Base-by-base conservation (phyloP, 2,113 vertebrate genomes). In the Andinoacara biseriatus region DNA sequence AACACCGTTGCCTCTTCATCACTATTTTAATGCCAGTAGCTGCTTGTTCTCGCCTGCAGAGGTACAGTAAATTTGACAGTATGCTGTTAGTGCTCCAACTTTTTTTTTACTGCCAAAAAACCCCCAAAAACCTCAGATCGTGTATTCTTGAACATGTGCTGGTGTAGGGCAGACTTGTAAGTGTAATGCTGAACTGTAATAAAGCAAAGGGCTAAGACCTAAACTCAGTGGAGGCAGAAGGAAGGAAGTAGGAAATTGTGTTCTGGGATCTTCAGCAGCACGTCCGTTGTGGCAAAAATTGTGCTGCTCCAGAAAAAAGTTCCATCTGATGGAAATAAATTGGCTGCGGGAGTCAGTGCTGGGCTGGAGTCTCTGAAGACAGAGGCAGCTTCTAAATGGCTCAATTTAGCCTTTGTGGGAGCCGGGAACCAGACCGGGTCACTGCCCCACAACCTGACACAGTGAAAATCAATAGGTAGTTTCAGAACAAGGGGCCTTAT, bases 391-490 rank as follows among this genome's bases (percentile, higher is more conserved):
- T 95, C 92, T 95, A 94, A 96, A 95, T 93, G 94, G 94, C 92
- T 96, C 95, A 95, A 92, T 96, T 95, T 95, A 93, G 91, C 90
- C 93, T 93, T 92, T 89, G 90, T 86, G 61, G 89, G 87, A 93
- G 88, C 88, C 83, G 80, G 84, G 81, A 90, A 89, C 78, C 77
- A 83, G 89, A 90, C 89, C 91, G 80, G 92, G 92, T 90, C 91
- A 92, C 79, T 82, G 80, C 85, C 88, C 91, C 91, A 93, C 93
- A 90, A 88, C 84, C 90, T 56, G 87, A 92, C 92, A 90, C 82
- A 85, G 90, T 74, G 81, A 83, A 96, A 96, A 96, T 96, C 95
- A 96, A 96, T 96, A 96, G 82, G 91, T 94, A 93, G 86, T 95
- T 95, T 93, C 92, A 94, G 94, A 95, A 95, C 93, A 93, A 94